These are phyloP conservation scores for Tinamus guttatus DNA, from an alignment of 2,113 vertebrate genomes.

Conservation along the genomic window DNA sequence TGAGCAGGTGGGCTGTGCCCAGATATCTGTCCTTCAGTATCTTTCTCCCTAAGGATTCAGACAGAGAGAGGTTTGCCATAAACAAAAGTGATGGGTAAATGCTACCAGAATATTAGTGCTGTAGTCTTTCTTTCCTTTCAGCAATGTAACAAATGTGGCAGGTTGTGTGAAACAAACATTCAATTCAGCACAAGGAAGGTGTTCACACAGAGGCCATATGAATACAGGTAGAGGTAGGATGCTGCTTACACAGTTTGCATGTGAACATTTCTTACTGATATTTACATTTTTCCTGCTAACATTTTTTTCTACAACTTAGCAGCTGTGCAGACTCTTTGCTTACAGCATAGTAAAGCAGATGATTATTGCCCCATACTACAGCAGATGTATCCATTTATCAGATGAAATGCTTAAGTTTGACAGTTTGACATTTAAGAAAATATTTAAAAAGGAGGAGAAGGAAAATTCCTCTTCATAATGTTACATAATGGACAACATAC, in stretches of 20 bases:
- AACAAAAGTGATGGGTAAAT: not conserved
- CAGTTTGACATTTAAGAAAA: not conserved
- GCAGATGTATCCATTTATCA: not conserved
- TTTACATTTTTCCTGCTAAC: not conserved
- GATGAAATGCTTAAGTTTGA: not conserved
- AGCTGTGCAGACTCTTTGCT: not conserved
- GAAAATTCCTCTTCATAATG: not conserved
- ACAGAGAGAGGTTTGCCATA: not conserved
- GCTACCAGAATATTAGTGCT: not conserved
- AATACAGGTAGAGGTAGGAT: not conserved
- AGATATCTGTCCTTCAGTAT: not conserved
- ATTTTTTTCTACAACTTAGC: not conserved
- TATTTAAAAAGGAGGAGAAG: not conserved
- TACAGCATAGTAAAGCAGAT: not conserved
- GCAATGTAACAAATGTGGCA: not conserved
- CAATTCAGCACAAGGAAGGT: not conserved
- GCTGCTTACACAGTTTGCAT: not conserved
- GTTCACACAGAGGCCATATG: not conserved
- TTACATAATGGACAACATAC: fast-evolving
- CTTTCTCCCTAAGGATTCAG: not conserved
- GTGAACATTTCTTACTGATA: not conserved
- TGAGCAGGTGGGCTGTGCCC: not conserved
- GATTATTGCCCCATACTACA: not conserved
- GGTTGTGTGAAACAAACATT: not conserved
- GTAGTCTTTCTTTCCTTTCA: not conserved